Conservation (phyloP, 1,140 invertebrate genomes). For the Nephotettix cincticeps region DNA sequence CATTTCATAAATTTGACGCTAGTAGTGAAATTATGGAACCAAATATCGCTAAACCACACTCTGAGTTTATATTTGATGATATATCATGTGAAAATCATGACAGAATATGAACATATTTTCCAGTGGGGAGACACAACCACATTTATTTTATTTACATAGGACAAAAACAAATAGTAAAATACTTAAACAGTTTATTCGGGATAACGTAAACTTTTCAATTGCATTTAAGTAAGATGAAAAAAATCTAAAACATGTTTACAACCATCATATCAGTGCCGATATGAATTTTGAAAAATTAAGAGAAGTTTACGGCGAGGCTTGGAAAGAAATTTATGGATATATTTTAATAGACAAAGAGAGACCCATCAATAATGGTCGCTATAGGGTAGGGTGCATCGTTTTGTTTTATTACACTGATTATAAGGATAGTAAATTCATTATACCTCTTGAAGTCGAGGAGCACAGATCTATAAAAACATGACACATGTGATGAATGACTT, state of each 20-base stretch:
- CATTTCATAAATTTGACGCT: constrained; percentile 21
- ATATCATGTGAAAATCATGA: constrained; percentile 35
- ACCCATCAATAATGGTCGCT: constrained; percentile 44
- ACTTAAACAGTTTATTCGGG: constrained; percentile 47
- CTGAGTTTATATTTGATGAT: constrained; percentile 48
- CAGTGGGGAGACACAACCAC: constrained; percentile 45
- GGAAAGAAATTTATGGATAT: constrained; percentile 45
- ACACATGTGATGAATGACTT: neutral
- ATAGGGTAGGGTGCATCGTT: constrained; percentile 17
- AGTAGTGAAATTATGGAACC: constrained; percentile 28
- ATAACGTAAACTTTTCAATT: constrained; percentile 47
- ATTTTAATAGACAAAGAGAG: constrained; percentile 46
- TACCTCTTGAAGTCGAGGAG: neutral
- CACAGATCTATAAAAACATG: no score
- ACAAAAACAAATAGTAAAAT: constrained; percentile 47
- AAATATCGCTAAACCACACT: constrained; percentile 38
- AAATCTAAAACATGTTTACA: constrained; percentile 48
- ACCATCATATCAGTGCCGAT: constrained; percentile 43
- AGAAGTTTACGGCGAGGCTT: constrained; percentile 32
- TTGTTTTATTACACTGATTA: neutral
- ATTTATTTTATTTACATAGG: constrained; percentile 48
- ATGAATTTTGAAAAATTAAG: constrained; percentile 9
- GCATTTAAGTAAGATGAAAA: constrained; percentile 47
- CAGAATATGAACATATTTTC: constrained; percentile 41
- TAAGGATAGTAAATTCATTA: neutral